Conservation (phyloP, 2,113 vertebrate species). For the Psilopogon haemacephalus region DNA sequence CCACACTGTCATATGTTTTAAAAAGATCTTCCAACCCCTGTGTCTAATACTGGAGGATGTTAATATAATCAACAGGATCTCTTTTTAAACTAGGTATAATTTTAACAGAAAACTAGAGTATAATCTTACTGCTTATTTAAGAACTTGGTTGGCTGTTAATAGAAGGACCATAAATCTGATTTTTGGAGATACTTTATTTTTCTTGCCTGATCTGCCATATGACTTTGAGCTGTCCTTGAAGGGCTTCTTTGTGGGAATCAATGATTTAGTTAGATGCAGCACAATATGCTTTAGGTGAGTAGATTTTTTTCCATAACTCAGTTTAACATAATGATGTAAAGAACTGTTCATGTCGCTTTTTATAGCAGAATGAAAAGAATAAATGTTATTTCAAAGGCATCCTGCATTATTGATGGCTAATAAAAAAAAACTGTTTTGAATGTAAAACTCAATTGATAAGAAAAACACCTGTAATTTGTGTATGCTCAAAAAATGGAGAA, state of each 20-base stretch:
- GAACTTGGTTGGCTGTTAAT: not conserved
- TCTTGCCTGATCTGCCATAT: not conserved
- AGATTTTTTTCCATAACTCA: not conserved
- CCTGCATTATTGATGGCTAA: not conserved
- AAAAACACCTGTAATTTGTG: not conserved
- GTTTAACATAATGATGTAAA: not conserved
- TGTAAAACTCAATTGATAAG: not conserved
- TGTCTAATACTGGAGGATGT: not conserved
- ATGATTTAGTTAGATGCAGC: not conserved
- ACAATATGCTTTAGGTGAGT: not conserved
- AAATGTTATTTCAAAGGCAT: not conserved
- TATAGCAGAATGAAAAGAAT: not conserved
- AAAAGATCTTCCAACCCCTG: not conserved
- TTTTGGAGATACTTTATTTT: not conserved
- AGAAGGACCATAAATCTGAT: not conserved
- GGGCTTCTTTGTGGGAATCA: not conserved
- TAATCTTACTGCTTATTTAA: not conserved
- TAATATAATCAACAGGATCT: not conserved
- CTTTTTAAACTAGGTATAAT: not conserved
- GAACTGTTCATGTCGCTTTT: not conserved
- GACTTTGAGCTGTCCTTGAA: constrained; percentile 41
- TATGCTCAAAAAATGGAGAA: not conserved
- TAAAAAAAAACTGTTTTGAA: not conserved
- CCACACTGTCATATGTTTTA: not conserved
- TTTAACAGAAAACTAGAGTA: not conserved